Evolutionary conservation across 1,140 invertebrate species (phyloP).

Genomic region (Drosophila suzukii): DNA sequence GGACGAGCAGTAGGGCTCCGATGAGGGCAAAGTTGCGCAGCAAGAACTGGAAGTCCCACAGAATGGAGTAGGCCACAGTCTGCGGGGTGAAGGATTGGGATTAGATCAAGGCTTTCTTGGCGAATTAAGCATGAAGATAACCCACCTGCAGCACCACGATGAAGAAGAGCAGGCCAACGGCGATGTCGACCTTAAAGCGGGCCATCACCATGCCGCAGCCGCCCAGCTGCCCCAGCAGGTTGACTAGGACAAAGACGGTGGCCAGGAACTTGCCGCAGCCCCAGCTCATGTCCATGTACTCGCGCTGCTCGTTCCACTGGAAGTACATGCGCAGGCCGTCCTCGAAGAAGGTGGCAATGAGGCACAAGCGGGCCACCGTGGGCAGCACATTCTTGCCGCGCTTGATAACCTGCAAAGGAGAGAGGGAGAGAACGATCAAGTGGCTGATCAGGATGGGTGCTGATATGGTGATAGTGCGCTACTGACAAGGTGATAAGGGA

Average conservation of each 20-base stretch:
- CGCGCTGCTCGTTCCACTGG: constrained; percentile 98
- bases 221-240: constrained; percentile 97
- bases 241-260: constrained; percentile 95
- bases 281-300: constrained; percentile 99
- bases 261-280: constrained; percentile 96
- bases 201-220: constrained; percentile 98
- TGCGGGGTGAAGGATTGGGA: constrained; percentile 78
- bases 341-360: constrained; percentile 99
- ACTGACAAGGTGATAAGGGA: constrained; percentile 52
- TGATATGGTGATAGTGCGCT: constrained; percentile 27
- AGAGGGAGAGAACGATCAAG: not conserved
- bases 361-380: constrained; percentile 96
- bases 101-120: not conserved
- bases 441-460: constrained; percentile 12
- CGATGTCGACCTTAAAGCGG: constrained; percentile 96
- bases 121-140: not conserved
- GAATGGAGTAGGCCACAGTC: constrained; percentile 98
- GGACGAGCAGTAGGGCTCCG: constrained; percentile 96
- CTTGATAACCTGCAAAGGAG: constrained; percentile 91
- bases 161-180: constrained; percentile 97
- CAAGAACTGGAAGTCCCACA: constrained; percentile 99
- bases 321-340: constrained; percentile 99
- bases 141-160: constrained; percentile 97
- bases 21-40: constrained; percentile 97
- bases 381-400: constrained; percentile 97